Evolutionary conservation across 2,113 vertebrate species (phyloP).

Genomic region (Phoenicopterus ruber): DNA sequence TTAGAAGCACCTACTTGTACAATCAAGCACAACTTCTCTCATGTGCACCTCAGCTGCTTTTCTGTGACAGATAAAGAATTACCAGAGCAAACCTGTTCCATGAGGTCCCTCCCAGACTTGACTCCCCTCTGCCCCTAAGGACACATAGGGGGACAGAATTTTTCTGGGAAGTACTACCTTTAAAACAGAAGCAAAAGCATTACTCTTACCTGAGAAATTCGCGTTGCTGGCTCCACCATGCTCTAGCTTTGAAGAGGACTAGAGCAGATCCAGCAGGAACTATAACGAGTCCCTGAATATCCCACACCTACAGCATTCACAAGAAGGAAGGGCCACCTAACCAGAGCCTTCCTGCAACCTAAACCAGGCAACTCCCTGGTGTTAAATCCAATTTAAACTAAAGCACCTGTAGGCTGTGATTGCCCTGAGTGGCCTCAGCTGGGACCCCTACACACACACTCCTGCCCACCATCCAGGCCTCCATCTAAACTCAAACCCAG

Average conservation of each 20-base stretch:
- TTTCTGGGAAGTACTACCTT: background rate
- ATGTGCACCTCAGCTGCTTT: background rate
- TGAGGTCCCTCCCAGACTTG: background rate
- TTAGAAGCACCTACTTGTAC: background rate
- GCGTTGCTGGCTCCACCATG: rapidly evolving
- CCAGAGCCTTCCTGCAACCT: rapidly evolving
- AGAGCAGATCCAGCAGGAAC: background rate
- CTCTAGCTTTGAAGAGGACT: background rate
- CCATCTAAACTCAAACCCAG: background rate
- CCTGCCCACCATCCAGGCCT: background rate
- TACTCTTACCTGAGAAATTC: background rate
- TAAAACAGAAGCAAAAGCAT: background rate
- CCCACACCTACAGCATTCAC: rapidly evolving
- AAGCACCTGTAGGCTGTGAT: background rate
- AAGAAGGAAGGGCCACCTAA: rapidly evolving
- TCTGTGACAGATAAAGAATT: background rate
- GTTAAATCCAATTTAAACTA: background rate
- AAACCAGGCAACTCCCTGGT: rapidly evolving
- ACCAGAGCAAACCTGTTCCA: background rate
- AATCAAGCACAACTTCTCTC: background rate
- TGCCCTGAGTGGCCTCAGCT: background rate
- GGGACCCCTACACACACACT: rapidly evolving
- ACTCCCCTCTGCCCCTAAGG: background rate
- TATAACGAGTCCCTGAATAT: background rate
- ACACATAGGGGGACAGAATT: background rate